These are phyloP conservation scores for Schizotus pectinicornis DNA, from an alignment of 2,888 invertebrate genomes.

Conservation along the genomic window DNA sequence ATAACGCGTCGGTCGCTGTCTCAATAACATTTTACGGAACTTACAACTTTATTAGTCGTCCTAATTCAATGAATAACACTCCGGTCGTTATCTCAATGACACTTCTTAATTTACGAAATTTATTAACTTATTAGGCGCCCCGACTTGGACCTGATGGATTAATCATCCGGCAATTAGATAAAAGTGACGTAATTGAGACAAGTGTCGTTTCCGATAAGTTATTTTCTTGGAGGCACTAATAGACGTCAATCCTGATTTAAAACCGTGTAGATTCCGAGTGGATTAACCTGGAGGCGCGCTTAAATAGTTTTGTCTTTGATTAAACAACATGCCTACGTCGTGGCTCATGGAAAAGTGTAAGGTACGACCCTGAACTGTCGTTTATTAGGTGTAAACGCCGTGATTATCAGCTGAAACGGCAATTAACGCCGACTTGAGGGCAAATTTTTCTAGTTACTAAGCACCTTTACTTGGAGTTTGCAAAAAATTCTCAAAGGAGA, in stretches of 20 bases:
- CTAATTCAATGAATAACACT: not conserved
- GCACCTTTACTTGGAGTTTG: too few relatives aligned
- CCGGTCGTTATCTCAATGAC: conserved; percentile 11
- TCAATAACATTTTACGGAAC: conserved; percentile 11
- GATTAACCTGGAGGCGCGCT: not conserved
- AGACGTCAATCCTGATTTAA: conserved; percentile 6
- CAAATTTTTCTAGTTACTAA: not conserved
- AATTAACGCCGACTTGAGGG: conserved; percentile 4
- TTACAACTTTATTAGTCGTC: conserved; percentile 11
- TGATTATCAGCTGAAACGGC: too few relatives aligned
- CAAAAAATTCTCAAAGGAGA: too few relatives aligned
- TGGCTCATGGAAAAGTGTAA: conserved; percentile 12
- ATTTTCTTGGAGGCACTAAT: conserved; percentile 6
- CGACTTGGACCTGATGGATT: conserved; percentile 7
- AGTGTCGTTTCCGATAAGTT: not conserved
- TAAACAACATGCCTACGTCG: not conserved
- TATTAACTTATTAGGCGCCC: conserved; percentile 8
- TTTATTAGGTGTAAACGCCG: conserved; percentile 8
- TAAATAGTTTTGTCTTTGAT: too few relatives aligned
- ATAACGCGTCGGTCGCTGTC: not conserved
- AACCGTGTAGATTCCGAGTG: not conserved
- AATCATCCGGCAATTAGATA: conserved; percentile 12
- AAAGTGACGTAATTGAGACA: conserved; percentile 15
- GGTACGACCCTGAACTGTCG: conserved; percentile 26
- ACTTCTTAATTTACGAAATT: conserved; percentile 6